Evolutionary conservation across 64 coral and sea anemone species (phyloP).

Genomic region (Pocillopora damicornis): DNA sequence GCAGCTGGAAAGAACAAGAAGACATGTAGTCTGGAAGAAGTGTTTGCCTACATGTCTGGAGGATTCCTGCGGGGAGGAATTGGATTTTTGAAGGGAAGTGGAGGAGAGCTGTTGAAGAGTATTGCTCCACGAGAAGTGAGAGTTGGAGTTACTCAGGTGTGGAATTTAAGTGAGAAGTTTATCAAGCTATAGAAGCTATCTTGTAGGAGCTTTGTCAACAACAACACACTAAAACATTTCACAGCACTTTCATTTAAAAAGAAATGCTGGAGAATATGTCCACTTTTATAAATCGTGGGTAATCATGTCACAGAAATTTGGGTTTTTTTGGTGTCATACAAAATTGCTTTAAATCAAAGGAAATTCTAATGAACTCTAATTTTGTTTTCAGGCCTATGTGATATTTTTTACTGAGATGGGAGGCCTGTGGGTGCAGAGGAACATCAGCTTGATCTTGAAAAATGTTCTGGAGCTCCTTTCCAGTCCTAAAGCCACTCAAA

Average conservation of each 20-base stretch:
- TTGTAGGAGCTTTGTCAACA: too few relatives aligned
- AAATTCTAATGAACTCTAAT: background rate
- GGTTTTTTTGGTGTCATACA: background rate
- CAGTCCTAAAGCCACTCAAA: conserved; percentile 92
- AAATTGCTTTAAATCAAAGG: background rate
- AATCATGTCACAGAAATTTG: too few relatives aligned
- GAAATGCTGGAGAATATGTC: too few relatives aligned
- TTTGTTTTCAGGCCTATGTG: conserved; percentile 80
- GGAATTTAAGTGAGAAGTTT: background rate
- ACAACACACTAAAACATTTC: too few relatives aligned
- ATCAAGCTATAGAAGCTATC: too few relatives aligned
- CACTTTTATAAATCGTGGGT: too few relatives aligned
- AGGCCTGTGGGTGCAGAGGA: conserved; percentile 88
- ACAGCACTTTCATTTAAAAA: too few relatives aligned
- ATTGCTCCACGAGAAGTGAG: conserved; percentile 82
- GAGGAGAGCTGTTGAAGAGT: conserved; percentile 88
- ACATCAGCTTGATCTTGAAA: conserved; percentile 78
- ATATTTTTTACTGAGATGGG: conserved; percentile 98
- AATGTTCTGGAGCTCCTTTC: conserved; percentile 95
- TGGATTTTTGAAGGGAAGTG: conserved; percentile 90
- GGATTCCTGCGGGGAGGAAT: conserved; percentile 93
- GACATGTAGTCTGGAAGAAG: conserved; percentile 73
- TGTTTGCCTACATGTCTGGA: conserved; percentile 82
- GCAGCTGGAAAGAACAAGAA: conserved; percentile 72
- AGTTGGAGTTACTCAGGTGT: conserved; percentile 98